Conservation (phyloP, 2,797 vertebrate genomes). For the Chelon auratus region DNA sequence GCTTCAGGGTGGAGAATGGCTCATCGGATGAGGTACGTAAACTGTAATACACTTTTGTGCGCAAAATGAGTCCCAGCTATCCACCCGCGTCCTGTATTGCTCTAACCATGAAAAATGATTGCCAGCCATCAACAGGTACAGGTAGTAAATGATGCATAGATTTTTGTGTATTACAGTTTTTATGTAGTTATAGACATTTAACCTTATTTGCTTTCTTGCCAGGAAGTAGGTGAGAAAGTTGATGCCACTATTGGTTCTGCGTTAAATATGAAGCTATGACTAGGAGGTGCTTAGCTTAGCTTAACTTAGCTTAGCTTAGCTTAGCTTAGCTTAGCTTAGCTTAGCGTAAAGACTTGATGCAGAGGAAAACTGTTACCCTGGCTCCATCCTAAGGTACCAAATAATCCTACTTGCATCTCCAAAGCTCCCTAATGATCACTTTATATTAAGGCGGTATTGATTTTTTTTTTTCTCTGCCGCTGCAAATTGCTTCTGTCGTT, state of each 20-base stretch:
- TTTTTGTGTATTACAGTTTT: not conserved
- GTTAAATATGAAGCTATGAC: not conserved
- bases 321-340: not conserved
- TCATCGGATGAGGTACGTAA: slow-evolving; percentile 91
- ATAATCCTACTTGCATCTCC: not conserved
- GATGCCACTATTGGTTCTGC: not conserved
- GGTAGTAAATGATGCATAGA: not conserved
- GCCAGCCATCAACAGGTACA: not conserved
- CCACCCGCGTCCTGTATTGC: not conserved
- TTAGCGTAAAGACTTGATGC: not conserved
- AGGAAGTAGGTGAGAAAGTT: not conserved
- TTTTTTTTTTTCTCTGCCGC: slow-evolving; percentile 6
- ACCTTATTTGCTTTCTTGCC: not conserved
- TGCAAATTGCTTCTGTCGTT: not conserved
- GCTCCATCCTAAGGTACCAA: too few relatives aligned
- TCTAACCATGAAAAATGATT: not conserved
- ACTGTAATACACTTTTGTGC: slow-evolving; percentile 20
- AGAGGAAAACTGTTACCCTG: not conserved
- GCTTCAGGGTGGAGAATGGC: slow-evolving; percentile 98
- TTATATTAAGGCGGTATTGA: slow-evolving; percentile 11
- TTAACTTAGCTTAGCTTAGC: too few relatives aligned
- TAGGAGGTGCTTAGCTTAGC: too few relatives aligned
- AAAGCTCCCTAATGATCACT: not conserved
- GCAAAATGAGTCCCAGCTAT: slow-evolving; percentile 10
- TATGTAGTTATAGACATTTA: too few relatives aligned